phyloP scores from a whole-genome alignment of 2,113 vertebrate genomes.

The Malurus alboscapulatus region DNA sequence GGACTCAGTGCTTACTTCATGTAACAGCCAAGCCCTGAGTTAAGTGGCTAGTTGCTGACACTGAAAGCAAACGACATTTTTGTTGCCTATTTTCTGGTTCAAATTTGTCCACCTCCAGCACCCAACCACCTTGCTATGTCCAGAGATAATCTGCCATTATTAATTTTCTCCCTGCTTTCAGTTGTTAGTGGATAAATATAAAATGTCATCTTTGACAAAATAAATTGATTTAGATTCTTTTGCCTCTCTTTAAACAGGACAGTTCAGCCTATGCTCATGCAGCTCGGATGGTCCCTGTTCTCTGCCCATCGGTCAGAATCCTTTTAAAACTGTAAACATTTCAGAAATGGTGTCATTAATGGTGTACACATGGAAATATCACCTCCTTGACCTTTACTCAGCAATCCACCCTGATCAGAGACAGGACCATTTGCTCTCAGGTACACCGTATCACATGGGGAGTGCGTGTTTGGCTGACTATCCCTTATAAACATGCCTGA shows the following conservation, averaged over 20 bases:
- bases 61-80: background rate
- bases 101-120: background rate
- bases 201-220: background rate
- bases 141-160: background rate
- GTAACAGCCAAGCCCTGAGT: background rate
- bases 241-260: background rate
- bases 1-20: background rate
- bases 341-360: constrained; percentile 24
- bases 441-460: background rate
- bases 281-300: background rate
- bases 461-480: background rate
- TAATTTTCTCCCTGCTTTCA: background rate
- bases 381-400: constrained; percentile 39
- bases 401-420: background rate
- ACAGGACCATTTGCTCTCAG: background rate
- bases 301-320: constrained; percentile 9
- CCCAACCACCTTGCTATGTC: background rate
- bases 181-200: background rate
- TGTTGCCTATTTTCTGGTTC: background rate
- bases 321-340: background rate
- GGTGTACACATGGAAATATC: background rate
- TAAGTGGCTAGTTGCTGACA: background rate
- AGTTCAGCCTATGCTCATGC: background rate
- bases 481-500: background rate
- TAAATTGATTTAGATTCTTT: background rate